A percentile compares a stretch with the other conserved stretches of the same genome.
Conservation (phyloP, 2,797 vertebrate species). For the Lophius americanus region DNA sequence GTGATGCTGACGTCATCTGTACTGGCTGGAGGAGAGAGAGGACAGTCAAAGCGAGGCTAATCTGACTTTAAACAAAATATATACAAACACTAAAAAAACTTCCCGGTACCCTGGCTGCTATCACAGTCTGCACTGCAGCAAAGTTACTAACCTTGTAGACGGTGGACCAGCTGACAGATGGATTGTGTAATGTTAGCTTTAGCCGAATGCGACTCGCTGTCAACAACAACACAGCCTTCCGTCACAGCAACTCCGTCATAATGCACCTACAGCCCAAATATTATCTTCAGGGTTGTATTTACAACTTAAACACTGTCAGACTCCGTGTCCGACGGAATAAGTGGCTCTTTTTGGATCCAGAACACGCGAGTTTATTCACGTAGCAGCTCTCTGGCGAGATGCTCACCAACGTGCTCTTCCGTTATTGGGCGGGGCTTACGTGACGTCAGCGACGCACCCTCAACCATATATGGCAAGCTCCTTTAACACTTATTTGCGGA, state of each 20-base stretch:
- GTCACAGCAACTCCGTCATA: conserved; percentile 25
- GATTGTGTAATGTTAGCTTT: conserved; percentile 17
- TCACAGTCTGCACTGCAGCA: conserved; percentile 9
- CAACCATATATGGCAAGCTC: not conserved
- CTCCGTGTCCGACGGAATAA: not conserved
- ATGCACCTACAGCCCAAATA: not conserved
- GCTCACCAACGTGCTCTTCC: conserved; percentile 43
- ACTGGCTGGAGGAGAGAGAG: not conserved
- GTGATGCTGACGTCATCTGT: conserved; percentile 43
- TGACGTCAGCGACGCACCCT: conserved; percentile 54
- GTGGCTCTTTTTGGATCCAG: not conserved
- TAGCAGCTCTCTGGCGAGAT: not conserved
- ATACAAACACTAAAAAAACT: conserved; percentile 30
- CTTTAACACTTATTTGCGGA: too few species aligned
- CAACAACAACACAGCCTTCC: conserved; percentile 27
- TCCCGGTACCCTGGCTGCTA: not conserved
- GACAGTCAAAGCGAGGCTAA: conserved; percentile 21
- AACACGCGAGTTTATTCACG: not conserved
- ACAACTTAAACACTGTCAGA: not conserved
- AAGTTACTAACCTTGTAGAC: conserved; percentile 44
- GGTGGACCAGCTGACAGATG: not conserved
- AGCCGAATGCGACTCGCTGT: not conserved
- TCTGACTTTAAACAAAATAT: conserved; percentile 3
- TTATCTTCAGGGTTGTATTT: not conserved
- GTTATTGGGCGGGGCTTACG: conserved; percentile 41